Evolutionary conservation across 2,113 vertebrate species (phyloP).

Genomic region (Canis aureus): DNA sequence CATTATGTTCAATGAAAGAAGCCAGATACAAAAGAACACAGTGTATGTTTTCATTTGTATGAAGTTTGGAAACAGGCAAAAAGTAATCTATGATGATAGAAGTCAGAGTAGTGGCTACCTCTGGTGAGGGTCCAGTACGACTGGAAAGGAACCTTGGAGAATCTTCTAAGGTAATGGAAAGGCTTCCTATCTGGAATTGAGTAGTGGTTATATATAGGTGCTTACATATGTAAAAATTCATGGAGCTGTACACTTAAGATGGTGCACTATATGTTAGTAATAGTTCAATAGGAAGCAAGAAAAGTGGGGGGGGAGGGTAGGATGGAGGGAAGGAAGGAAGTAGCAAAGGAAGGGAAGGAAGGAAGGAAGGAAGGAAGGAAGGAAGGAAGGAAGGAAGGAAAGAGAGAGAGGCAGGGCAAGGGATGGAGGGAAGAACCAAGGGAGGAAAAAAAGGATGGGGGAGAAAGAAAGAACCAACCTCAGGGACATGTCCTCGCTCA

Average conservation of each 20-base stretch:
- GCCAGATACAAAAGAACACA: background rate
- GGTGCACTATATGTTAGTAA: background rate
- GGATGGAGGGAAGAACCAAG: background rate
- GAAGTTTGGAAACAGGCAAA: slow-evolving; percentile 3
- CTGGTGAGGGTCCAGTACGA: background rate
- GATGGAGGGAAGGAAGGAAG: background rate
- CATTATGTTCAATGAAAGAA: background rate
- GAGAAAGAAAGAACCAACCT: background rate
- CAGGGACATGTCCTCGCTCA: background rate
- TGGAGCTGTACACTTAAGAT: background rate
- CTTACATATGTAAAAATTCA: background rate
- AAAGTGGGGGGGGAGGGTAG: background rate
- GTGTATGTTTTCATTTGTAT: background rate
- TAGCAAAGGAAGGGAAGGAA: background rate
- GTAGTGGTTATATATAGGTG: background rate
- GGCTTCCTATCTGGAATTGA: background rate
- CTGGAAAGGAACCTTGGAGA: background rate
- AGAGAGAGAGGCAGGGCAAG: too few species aligned
- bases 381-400: background rate
- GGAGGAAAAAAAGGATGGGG: background rate
- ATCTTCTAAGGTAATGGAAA: background rate
- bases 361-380: background rate
- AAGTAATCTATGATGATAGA: background rate
- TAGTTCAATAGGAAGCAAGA: background rate
- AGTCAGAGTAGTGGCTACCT: background rate